Evolutionary conservation across 2,888 invertebrate species (phyloP).

Genomic region (Mycalesis mineus): DNA sequence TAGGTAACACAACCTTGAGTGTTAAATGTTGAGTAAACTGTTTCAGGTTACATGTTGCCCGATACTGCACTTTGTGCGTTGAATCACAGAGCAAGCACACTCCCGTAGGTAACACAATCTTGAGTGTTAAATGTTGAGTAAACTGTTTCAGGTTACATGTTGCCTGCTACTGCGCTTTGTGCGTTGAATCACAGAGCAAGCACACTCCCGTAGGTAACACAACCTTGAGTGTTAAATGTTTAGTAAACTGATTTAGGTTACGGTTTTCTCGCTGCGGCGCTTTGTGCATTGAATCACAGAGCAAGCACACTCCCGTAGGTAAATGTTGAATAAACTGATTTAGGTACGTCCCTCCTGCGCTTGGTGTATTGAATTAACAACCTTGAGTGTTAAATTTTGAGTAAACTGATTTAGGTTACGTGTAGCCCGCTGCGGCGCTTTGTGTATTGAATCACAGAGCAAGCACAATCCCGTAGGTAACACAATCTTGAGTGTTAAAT

Average conservation of each 20-base stretch:
- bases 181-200: conserved; percentile 13
- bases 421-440: conserved; percentile 17
- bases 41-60: conserved; percentile 54
- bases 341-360: conserved; percentile 40
- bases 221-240: background rate
- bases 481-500: background rate
- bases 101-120: background rate
- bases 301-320: background rate
- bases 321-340: conserved; percentile 30
- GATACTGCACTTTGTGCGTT: conserved; percentile 20
- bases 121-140: background rate
- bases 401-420: conserved; percentile 68
- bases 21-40: too few species aligned
- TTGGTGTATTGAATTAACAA: conserved; percentile 15
- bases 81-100: conserved; percentile 4
- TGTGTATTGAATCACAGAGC: conserved; percentile 17
- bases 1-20: background rate
- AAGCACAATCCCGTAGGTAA: background rate
- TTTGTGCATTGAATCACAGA: conserved; percentile 18
- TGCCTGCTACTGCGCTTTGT: conserved; percentile 18
- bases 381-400: too few species aligned
- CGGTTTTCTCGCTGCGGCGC: conserved; percentile 25
- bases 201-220: background rate
- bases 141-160: conserved; percentile 52
- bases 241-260: conserved; percentile 71